These are phyloP conservation scores for Volucella inflata DNA, from an alignment of 2,888 invertebrate genomes.

Conservation along the genomic window DNA sequence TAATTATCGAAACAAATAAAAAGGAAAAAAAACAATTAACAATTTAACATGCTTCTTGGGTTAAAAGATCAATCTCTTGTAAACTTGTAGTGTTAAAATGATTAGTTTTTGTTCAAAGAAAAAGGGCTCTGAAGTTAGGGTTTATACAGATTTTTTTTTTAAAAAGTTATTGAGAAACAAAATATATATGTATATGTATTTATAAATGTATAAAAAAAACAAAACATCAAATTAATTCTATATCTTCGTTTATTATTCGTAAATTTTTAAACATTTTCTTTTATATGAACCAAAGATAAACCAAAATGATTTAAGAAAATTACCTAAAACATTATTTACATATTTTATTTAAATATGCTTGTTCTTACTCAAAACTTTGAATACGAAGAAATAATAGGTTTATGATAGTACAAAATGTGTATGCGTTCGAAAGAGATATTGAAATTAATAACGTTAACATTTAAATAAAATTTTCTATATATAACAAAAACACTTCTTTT, in stretches of 20 bases:
- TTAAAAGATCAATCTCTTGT: slow-evolving; percentile 18
- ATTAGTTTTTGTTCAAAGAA: slow-evolving; percentile 65
- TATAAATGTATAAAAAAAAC: slow-evolving; percentile 52
- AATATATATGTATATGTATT: slow-evolving; percentile 24
- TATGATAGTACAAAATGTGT: slow-evolving; percentile 68
- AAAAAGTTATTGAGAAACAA: slow-evolving; percentile 42
- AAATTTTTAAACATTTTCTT: slow-evolving; percentile 67
- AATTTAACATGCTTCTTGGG: slow-evolving; percentile 67
- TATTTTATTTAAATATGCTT: slow-evolving; percentile 68
- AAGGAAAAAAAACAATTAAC: slow-evolving; percentile 56
- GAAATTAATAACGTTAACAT: slow-evolving; percentile 56
- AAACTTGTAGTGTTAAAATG: slow-evolving; percentile 57
- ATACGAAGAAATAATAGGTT: slow-evolving; percentile 78
- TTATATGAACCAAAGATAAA: slow-evolving; percentile 73
- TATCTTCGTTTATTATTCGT: slow-evolving; percentile 72
- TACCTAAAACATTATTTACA: slow-evolving; percentile 71
- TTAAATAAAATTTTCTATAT: slow-evolving; percentile 67
- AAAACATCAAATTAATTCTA: slow-evolving; percentile 74
- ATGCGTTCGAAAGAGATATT: slow-evolving; percentile 48
- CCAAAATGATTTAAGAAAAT: slow-evolving; percentile 58
- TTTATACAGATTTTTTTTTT: slow-evolving; percentile 35
- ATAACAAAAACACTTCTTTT: slow-evolving; percentile 39
- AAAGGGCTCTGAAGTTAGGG: slow-evolving; percentile 67
- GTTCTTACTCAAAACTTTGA: slow-evolving; percentile 81
- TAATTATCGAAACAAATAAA: slow-evolving; percentile 20